Evolutionary conservation across 2,113 vertebrate genomes (phyloP).

Genomic region (Physeter macrocephalus): DNA sequence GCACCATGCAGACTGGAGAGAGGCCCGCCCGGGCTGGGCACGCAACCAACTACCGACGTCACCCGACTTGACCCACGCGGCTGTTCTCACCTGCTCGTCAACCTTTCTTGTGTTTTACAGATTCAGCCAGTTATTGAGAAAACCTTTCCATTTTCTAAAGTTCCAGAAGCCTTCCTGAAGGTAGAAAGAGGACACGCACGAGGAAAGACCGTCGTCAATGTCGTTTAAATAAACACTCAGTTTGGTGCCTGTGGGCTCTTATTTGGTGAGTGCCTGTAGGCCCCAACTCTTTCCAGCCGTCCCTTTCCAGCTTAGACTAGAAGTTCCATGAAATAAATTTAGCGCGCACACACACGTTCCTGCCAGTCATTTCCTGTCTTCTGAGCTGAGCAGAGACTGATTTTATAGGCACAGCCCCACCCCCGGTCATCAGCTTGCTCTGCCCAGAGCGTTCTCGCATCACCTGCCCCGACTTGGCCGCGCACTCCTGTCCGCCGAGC

Average conservation of each 20-base stretch:
- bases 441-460: not conserved
- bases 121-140: constrained; percentile 91
- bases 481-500: not conserved
- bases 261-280: not conserved
- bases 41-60: fast-evolving
- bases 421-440: not conserved
- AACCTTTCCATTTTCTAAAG: constrained; percentile 89
- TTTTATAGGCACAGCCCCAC: not conserved
- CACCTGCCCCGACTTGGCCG: not conserved
- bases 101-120: constrained; percentile 79
- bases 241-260: not conserved
- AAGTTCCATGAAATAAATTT: not conserved
- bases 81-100: not conserved
- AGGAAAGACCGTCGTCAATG: constrained; percentile 92
- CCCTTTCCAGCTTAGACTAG: not conserved
- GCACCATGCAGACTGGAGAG: fast-evolving
- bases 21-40: fast-evolving
- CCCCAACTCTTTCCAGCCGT: not conserved
- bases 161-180: constrained; percentile 92
- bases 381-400: not conserved
- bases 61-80: not conserved
- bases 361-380: not conserved
- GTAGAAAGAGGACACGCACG: constrained; percentile 92
- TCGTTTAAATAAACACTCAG: constrained; percentile 70
- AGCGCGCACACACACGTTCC: not conserved